Percentiles rank a stretch among this genome's conserved stretches.
Conservation (phyloP, 2,797 vertebrate genomes). For the Eidolon dupreanum region DNA sequence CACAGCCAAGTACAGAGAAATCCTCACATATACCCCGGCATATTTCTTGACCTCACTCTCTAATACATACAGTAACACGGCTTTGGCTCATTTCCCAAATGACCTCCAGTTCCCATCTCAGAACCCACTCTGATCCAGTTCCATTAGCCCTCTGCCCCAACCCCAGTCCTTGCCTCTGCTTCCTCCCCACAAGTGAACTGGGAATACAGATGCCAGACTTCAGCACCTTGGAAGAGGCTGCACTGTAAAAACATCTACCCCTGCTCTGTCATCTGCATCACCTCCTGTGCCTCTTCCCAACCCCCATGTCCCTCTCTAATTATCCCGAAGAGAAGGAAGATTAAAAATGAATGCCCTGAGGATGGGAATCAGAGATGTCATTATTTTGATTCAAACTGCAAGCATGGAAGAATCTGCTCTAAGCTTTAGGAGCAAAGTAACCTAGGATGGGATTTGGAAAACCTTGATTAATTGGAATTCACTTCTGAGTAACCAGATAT, state of each 20-base stretch:
- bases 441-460: slow-evolving; percentile 3
- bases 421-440: slow-evolving; percentile 13
- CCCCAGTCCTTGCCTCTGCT: not conserved
- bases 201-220: not conserved
- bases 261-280: not conserved
- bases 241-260: not conserved
- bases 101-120: not conserved
- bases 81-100: not conserved
- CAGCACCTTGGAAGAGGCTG: not conserved
- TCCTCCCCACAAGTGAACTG: not conserved
- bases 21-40: not conserved
- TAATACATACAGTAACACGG: not conserved
- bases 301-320: slow-evolving; percentile 64
- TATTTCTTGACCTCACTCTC: not conserved
- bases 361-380: slow-evolving; percentile 65
- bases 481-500: slow-evolving; percentile 28
- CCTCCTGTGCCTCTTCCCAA: slow-evolving; percentile 45
- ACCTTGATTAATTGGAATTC: slow-evolving; percentile 51
- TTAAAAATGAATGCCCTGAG: slow-evolving; percentile 79
- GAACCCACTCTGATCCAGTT: not conserved
- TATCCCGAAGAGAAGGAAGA: slow-evolving; percentile 73
- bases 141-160: not conserved
- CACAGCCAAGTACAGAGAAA: not conserved
- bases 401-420: slow-evolving; percentile 58
- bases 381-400: slow-evolving; percentile 70